Percentiles rank a stretch among this genome's conserved stretches.
Evolutionary conservation across 2,888 invertebrate genomes (phyloP).

Genomic region (Phania funesta): DNA sequence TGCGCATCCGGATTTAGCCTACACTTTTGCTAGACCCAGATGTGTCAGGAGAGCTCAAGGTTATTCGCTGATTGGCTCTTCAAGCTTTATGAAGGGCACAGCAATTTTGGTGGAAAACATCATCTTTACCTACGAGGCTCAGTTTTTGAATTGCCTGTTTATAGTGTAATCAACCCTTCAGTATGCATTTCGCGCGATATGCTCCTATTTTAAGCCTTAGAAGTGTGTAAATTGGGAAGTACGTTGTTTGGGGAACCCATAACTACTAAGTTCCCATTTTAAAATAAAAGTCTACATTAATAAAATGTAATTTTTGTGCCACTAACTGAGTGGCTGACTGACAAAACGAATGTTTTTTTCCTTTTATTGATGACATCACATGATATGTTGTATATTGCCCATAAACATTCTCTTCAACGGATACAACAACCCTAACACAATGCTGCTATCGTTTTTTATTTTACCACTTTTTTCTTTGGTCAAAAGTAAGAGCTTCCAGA

Average conservation of each 20-base stretch:
- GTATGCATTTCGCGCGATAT: too few species aligned
- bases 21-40: too few species aligned
- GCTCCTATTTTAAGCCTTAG: background rate
- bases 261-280: constrained; percentile 14
- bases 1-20: too few species aligned
- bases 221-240: background rate
- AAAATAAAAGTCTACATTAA: constrained; percentile 1
- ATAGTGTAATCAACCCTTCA: too few species aligned
- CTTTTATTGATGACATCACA: constrained; percentile 60
- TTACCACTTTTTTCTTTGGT: constrained; percentile 25
- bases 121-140: too few species aligned
- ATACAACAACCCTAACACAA: constrained; percentile 12
- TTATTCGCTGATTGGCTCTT: too few species aligned
- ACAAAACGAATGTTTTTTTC: constrained; percentile 51
- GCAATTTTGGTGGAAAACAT: too few species aligned
- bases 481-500: constrained; percentile 60
- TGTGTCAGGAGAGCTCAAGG: too few species aligned
- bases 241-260: background rate
- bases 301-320: constrained; percentile 23
- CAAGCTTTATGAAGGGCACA: too few species aligned
- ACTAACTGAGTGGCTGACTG: constrained; percentile 22
- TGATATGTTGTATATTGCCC: constrained; percentile 30
- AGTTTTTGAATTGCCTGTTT: too few species aligned
- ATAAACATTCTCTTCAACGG: constrained; percentile 28
- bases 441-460: constrained; percentile 2